Evolutionary conservation across 1,140 invertebrate genomes (phyloP), one percentile per base, ranked within the genome.

Genomic region (Bilobella aurantiaca): DNA sequence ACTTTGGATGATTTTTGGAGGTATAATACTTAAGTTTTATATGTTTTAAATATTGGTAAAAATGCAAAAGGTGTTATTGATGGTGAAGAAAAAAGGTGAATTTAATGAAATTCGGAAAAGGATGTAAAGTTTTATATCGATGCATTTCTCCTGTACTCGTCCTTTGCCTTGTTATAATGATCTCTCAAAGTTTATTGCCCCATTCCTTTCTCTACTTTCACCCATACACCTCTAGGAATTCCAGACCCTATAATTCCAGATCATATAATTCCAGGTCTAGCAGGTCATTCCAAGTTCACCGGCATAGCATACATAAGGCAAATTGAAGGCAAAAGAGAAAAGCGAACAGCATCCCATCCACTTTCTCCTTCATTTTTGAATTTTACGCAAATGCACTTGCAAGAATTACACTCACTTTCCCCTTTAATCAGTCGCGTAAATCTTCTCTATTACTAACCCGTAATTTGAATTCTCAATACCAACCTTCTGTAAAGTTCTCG

Each of bases 131-230:
- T 53, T 53, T 53, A 53, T 53, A n/a, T 53, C 49, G 14, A 12
- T 53, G 14, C 49, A 53, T 53, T 53, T 37, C 30, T 3, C 23
- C 12, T 8, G 23, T 5, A n/a, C 37, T 3, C 29, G 23, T 27
- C 34, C 8, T 47, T 42, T n/a, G n/a, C n/a, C n/a, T n/a, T n/a
- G n/a, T n/a, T 30, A 47, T 61, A 62, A 62, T 47, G 61, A 62
- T 47, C 61, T 62, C 49, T 47, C 23, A 49, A 62, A 62, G 28
- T 62, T 62, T 62, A 62, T 62, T 47, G 30, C 37, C 12, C 25
- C 61, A 62, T 62, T 42, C 1, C 3, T 27, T 30, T 62, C 28
- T 12, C 53, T 57, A 5, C 8, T 23, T 28, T 57, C 53, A 8
- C n/a, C n/a, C 27, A 8, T 59, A 3, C 58, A 12, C 60, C 34